Conservation (phyloP, 2,888 invertebrate species). For the Caenorhabditis sulstoni region DNA sequence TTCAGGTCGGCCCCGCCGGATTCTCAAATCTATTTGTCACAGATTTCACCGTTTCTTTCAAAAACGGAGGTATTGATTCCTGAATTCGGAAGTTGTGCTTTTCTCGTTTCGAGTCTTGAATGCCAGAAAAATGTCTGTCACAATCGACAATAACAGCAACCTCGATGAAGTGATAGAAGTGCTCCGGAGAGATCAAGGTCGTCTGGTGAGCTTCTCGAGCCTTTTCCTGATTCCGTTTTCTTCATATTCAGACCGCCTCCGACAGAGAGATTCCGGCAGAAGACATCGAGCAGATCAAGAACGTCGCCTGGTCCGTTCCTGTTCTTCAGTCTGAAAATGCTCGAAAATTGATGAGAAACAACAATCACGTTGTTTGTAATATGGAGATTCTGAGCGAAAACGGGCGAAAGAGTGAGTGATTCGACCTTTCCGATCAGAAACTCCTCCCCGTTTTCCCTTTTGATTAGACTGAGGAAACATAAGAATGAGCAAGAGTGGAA, state of each 20-base stretch:
- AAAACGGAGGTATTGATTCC: no score
- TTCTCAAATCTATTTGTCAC: no score
- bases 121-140: background rate
- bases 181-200: background rate
- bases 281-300: slow-evolving; percentile 12
- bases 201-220: slow-evolving; percentile 10
- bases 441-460: slow-evolving; percentile 3
- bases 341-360: slow-evolving; percentile 1
- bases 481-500: slow-evolving; percentile 25
- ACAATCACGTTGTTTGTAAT: slow-evolving; percentile 16
- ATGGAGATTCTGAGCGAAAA: no score
- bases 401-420: slow-evolving; percentile 38
- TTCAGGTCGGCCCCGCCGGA: no score
- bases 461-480: slow-evolving; percentile 27
- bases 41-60: no score
- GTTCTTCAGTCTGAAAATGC: slow-evolving; percentile 12
- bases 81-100: no score
- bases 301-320: slow-evolving; percentile 20
- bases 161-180: slow-evolving; percentile 25
- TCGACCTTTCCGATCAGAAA: background rate
- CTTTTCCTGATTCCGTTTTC: background rate
- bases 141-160: slow-evolving; percentile 7
- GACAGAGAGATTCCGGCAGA: slow-evolving; percentile 26
- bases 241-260: slow-evolving; percentile 11
- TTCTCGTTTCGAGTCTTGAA: no score